Evolutionary conservation across 2,888 invertebrate species (phyloP), one percentile per base, ranked within the genome.

Genomic region (Netelia inedita): DNA sequence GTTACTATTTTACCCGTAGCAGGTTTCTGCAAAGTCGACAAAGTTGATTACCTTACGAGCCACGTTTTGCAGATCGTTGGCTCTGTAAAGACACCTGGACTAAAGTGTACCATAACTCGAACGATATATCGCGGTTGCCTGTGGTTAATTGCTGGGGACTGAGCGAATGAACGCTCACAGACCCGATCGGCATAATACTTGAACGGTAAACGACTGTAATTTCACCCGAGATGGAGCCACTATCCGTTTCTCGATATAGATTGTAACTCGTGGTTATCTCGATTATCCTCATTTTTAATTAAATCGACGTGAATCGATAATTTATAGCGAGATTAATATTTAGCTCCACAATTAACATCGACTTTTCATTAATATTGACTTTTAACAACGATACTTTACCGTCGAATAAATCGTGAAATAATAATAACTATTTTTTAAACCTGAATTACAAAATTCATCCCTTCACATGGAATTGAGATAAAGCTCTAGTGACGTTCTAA

Each of bases 21-120:
- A 80, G 80, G 19, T 80, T 74, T 68, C 80, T 80, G 80, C 41
- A 74, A 73, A n/a, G 59, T 73, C 80, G 57, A 61, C 80, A 73
- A 73, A 35, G 73, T 53, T 68, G 57, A 80, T 81, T 81, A 73
- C 80, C 76, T 59, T 63, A 63, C 10, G 63, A 75, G 68, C 46
- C 59, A 41, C 59, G 53, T 19, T 73, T 68, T 50, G 50, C 21
- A 61, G 53, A 65, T 65, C 8, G 46, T 14, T 10, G 43, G 21
- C 28, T 68, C 16, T 28, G 46, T 50, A 69, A n/a, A 65, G 41
- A 41, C 59, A 11, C 21, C 35, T 53, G 73, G 53, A 69, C 14
- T 41, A 19, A 53, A n/a, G 43, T 43, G 63, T 16, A 57, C 63
- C 11, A n/a, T 41, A 14, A 71, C 61, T 81, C 81, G 6, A 9